Evolutionary conservation across 1,140 invertebrate genomes (phyloP), one percentile per base, ranked within the genome.

Genomic region (Megathymus violae): DNA sequence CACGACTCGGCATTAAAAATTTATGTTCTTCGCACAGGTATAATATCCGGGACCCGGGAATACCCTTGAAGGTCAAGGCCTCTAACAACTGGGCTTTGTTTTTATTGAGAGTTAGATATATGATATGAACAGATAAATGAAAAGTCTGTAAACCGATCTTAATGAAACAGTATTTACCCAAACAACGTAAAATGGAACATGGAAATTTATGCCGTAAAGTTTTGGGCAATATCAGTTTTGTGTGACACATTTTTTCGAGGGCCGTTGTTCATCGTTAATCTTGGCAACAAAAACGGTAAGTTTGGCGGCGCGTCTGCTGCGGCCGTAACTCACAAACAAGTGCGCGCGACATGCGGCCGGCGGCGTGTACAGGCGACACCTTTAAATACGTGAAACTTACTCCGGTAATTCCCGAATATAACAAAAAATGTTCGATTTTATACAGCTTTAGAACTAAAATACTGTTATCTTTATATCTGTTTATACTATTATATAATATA

Each of bases 231-330:
- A 80, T 78, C 78, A 76, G 77, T 83, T 82, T 76, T 72, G 68
- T 76, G 76, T 83, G 79, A 84, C 84, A 78, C 75, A 69, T 82
- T 85, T 85, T 85, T 85, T 82, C 78, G 72, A 75, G 78, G 74
- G 74, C 68, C 76, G 78, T 83, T 82, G 80, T 81, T 88, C 81
- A 83, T 85, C 82, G 82, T 88, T 88, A 88, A 88, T 86, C 85
- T 86, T 88, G 67, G 75, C 81, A 83, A 86, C 76, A 83, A 86
- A 86, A 85, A 86, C 76, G 78, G 76, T 69, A 81, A 84, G 80
- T 85, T 79, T 68, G 74, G 74, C 67, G 72, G 66, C 77, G 80
- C 74, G 74, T 84, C 80, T 78, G 80, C 51, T 66, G 60, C 56
- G 69, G 64, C 77, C 72, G 83, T 88, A 88, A 82, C 82, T 88